Evolutionary conservation across 2,888 invertebrate genomes (phyloP).

Genomic region (Lasioglossum figueresi): DNA sequence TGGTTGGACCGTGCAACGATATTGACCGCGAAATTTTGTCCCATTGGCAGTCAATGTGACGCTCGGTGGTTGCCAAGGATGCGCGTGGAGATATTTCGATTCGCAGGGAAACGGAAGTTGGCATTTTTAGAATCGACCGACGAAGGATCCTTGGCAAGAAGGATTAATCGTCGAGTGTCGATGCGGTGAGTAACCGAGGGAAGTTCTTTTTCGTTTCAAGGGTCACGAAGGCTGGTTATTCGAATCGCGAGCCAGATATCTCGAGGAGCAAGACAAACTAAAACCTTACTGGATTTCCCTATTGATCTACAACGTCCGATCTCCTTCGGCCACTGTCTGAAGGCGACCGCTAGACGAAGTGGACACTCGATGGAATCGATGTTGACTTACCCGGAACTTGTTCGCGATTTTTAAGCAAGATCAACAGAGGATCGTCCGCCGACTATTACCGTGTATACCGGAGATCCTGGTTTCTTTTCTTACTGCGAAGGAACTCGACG

Average conservation of each 20-base stretch:
- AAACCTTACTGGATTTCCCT: conserved; percentile 42
- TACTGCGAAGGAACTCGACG: not conserved
- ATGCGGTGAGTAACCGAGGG: conserved; percentile 58
- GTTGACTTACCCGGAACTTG: conserved; percentile 47
- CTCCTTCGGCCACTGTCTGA: conserved; percentile 14
- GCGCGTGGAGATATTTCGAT: not conserved
- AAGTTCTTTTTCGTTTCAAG: conserved; percentile 14
- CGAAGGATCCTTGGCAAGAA: not conserved
- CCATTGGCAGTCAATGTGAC: not conserved
- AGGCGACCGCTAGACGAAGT: conserved; percentile 9
- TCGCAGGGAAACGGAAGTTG: not conserved
- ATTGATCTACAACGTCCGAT: conserved; percentile 56
- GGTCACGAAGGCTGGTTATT: conserved; percentile 58
- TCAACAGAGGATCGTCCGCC: conserved; percentile 6
- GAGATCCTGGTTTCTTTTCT: not conserved
- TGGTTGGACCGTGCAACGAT: not conserved
- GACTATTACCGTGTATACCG: conserved; percentile 18
- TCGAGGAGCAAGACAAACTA: conserved; percentile 35
- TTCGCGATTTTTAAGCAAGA: conserved; percentile 28
- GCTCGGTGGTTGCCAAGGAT: not conserved
- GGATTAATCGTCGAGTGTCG: conserved; percentile 73
- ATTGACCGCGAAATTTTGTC: not conserved
- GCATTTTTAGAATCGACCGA: not conserved
- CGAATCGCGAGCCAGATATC: conserved; percentile 35
- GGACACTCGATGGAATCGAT: conserved; percentile 57